These are phyloP conservation scores for Haliaeetus leucogaster DNA, from an alignment of 2,113 vertebrate genomes.

Conservation along the genomic window DNA sequence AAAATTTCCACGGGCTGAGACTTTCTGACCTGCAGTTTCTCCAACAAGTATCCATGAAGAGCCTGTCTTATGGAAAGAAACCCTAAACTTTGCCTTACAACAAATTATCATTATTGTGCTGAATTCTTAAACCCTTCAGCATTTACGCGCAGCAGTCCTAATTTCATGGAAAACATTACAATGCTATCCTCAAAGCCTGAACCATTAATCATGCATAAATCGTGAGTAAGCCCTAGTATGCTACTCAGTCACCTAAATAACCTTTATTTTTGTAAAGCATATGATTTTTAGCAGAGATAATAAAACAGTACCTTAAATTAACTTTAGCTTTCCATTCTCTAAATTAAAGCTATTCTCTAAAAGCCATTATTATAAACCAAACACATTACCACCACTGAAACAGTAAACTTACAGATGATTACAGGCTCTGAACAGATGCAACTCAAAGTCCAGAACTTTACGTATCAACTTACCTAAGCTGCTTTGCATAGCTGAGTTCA, in stretches of 20 bases:
- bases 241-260: not conserved
- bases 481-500: slow-evolving; percentile 96
- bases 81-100: not conserved
- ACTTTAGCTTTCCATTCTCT: not conserved
- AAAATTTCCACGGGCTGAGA: not conserved
- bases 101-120: not conserved
- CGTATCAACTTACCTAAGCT: slow-evolving; percentile 89
- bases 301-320: not conserved
- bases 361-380: slow-evolving; percentile 4
- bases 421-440: not conserved
- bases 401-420: not conserved
- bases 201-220: not conserved
- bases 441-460: not conserved
- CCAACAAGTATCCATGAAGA: accelerated
- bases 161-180: slow-evolving; percentile 16
- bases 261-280: not conserved
- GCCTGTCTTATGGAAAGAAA: not conserved
- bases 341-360: not conserved
- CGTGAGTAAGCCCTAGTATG: not conserved
- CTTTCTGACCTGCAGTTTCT: not conserved
- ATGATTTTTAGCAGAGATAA: not conserved
- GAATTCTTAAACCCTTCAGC: not conserved
- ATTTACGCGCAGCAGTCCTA: not conserved
- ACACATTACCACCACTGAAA: not conserved
- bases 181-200: not conserved